These are phyloP conservation scores for Neodiprion fabricii DNA, from an alignment of 1,140 invertebrate genomes.

Conservation along the genomic window DNA sequence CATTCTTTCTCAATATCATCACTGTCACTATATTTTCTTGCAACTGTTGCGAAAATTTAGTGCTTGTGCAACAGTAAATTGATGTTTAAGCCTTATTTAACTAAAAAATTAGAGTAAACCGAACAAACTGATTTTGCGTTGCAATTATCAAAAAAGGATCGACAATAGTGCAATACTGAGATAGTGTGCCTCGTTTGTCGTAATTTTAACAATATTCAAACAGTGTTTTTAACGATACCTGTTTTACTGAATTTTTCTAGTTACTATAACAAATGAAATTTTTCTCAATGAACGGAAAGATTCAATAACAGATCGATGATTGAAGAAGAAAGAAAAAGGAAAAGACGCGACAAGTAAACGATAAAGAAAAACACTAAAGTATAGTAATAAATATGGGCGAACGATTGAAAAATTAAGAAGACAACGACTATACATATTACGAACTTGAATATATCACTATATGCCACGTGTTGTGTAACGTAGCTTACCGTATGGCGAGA, in stretches of 20 bases:
- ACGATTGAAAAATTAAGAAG: constrained; percentile 1
- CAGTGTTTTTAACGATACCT: no score
- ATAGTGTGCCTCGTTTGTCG: no score
- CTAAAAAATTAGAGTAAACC: no score
- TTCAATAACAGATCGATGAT: constrained; percentile 15
- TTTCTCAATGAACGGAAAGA: constrained; percentile 14
- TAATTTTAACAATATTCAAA: no score
- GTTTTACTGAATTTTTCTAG: no score
- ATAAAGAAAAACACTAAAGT: constrained; percentile 7
- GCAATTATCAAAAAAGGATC: no score
- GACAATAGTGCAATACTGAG: no score
- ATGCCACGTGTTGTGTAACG: no score
- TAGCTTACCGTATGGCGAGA: neutral
- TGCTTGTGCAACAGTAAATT: neutral
- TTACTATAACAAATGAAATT: no score
- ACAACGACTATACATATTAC: constrained; percentile 19
- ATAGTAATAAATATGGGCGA: neutral
- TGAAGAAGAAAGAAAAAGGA: constrained; percentile 13
- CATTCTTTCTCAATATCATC: constrained; percentile 9
- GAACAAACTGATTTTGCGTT: no score
- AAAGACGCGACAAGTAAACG: constrained; percentile 14
- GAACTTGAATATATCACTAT: constrained; percentile 11
- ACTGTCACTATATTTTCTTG: constrained; percentile 8
- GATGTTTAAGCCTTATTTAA: no score
- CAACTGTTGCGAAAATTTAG: no score